Conservation (phyloP, 1,140 invertebrate genomes). For the Nixonia krombeini region DNA sequence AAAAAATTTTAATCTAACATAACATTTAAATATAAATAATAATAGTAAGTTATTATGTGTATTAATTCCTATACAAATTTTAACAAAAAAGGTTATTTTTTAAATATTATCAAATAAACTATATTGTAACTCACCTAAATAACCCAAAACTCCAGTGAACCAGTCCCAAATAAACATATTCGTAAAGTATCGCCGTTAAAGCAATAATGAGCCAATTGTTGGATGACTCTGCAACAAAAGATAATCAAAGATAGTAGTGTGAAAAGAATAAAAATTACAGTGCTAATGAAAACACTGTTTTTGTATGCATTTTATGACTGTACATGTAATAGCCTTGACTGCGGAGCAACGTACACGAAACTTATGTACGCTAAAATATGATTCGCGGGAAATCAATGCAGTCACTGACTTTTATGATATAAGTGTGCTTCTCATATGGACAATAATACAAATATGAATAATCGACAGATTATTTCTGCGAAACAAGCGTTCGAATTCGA, state of each 20-base stretch:
- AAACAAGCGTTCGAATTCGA: not conserved
- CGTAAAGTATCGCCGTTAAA: constrained; percentile 31
- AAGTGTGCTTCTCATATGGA: not conserved
- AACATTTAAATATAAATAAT: constrained; percentile 1
- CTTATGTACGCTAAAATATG: constrained; percentile 31
- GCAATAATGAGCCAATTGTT: constrained; percentile 42
- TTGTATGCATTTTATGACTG: constrained; percentile 1
- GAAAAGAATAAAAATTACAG: not conserved
- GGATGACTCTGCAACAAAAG: constrained; percentile 69
- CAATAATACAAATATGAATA: not conserved
- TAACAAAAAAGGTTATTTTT: not conserved
- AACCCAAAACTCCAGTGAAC: constrained; percentile 96
- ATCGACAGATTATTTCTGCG: not conserved
- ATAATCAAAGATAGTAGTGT: constrained; percentile 14
- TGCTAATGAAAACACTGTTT: not conserved
- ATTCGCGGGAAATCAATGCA: not conserved
- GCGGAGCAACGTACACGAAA: constrained; percentile 11
- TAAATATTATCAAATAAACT: not conserved
- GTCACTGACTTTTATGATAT: not conserved
- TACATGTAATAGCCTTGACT: constrained; percentile 18
- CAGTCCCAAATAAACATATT: constrained; percentile 98
- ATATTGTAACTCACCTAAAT: constrained; percentile 85
- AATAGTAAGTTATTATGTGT: not conserved
- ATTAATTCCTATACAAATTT: not conserved
- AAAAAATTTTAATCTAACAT: not conserved